Evolutionary conservation across 2,113 vertebrate species (phyloP).

Genomic region (Tangachromis dhanisi): DNA sequence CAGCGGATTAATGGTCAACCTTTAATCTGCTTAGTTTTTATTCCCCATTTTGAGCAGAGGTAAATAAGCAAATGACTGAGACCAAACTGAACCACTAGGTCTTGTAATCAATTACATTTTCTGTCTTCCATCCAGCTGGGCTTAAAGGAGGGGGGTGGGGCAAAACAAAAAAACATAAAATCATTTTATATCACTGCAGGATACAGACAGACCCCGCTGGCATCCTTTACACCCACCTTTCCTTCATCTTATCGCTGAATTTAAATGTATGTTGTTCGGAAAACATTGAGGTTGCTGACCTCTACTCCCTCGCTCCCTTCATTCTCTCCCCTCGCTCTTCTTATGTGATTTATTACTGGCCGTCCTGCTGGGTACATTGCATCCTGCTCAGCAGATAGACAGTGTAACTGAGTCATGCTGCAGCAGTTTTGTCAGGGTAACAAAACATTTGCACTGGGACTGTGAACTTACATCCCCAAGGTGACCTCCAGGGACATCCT

Average conservation of each 20-base stretch:
- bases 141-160: neutral
- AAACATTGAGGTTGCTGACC: slow-evolving; percentile 41
- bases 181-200: neutral
- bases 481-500: slow-evolving; percentile 48
- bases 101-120: slow-evolving; percentile 43
- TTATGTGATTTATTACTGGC: slow-evolving; percentile 38
- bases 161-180: neutral
- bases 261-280: slow-evolving; percentile 26
- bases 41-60: neutral
- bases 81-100: neutral
- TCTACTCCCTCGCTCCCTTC: slow-evolving; percentile 5
- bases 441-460: slow-evolving; percentile 28
- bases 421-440: slow-evolving; percentile 48
- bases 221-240: neutral
- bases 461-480: slow-evolving; percentile 49
- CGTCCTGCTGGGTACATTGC: neutral
- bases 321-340: neutral
- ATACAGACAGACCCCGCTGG: neutral
- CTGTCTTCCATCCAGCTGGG: neutral
- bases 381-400: slow-evolving; percentile 11
- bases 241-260: slow-evolving; percentile 9
- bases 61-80: slow-evolving; percentile 17
- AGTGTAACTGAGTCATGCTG: slow-evolving; percentile 52
- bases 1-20: slow-evolving; percentile 22
- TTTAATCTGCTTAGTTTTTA: slow-evolving; percentile 36